A percentile compares a stretch with the other conserved stretches of the same genome.
phyloP scores from a whole-genome alignment of 2,888 invertebrate species.

The Lathronympha strigana region DNA sequence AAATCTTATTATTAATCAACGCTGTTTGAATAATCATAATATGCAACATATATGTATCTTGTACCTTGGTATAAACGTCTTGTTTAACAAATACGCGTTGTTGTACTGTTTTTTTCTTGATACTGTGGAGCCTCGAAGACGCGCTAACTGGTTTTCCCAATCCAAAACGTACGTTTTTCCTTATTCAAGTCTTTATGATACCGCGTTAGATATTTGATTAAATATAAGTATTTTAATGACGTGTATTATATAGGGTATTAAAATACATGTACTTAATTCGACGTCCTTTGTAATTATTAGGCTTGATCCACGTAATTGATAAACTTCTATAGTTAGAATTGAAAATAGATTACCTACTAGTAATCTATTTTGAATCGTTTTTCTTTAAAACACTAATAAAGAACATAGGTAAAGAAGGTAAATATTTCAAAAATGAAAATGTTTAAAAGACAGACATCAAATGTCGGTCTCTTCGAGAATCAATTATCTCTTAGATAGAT shows the following conservation, averaged over 20 bases:
- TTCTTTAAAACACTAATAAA: too few relatives aligned
- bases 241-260: neutral
- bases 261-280: neutral
- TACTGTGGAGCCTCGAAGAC: constrained; percentile 18
- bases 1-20: too few relatives aligned
- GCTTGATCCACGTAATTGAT: neutral
- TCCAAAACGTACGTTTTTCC: constrained; percentile 50
- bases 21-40: too few relatives aligned
- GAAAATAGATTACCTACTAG: too few relatives aligned
- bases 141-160: constrained; percentile 53
- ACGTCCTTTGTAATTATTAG: neutral
- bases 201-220: neutral
- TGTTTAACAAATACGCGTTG: neutral
- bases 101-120: constrained; percentile 15
- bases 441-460: too few relatives aligned
- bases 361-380: too few relatives aligned
- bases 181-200: constrained; percentile 29
- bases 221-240: neutral
- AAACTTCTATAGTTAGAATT: too few relatives aligned
- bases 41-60: too few relatives aligned
- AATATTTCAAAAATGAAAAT: too few relatives aligned
- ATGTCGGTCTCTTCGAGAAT: too few relatives aligned
- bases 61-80: too few relatives aligned
- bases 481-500: neutral
- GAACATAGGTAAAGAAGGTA: too few relatives aligned